A percentile compares a stretch with the other conserved stretches of the same genome.
phyloP scores from a whole-genome alignment of 2,888 invertebrate genomes.

The Amitus sp. region DNA sequence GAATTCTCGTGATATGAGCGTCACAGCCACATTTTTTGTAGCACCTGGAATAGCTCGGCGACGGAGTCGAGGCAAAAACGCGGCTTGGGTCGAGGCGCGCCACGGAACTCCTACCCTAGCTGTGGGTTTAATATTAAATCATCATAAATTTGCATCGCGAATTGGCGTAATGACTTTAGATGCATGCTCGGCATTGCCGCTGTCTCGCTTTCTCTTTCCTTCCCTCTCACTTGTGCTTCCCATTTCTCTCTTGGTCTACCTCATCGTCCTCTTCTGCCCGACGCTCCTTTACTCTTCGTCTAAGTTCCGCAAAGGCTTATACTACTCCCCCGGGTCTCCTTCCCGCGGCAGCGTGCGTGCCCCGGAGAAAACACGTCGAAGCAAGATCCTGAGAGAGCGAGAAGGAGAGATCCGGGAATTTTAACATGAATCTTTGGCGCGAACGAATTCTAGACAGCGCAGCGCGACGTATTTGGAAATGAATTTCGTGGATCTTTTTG shows the following conservation, averaged over 20 bases:
- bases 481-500: constrained; percentile 53
- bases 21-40: constrained; percentile 19
- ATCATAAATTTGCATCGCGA: constrained; percentile 58
- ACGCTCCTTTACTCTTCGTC: constrained; percentile 10
- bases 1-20: constrained; percentile 12
- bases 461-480: constrained; percentile 54
- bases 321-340: constrained; percentile 29
- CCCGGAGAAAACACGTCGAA: constrained; percentile 8
- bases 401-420: constrained; percentile 32
- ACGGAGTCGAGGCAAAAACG: neutral
- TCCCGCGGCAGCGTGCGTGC: constrained; percentile 21
- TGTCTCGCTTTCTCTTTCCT: constrained; percentile 13
- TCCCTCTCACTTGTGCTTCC: constrained; percentile 24
- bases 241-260: constrained; percentile 8
- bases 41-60: constrained; percentile 7
- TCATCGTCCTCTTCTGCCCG: constrained; percentile 9
- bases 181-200: constrained; percentile 39
- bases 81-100: constrained; percentile 6
- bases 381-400: constrained; percentile 33
- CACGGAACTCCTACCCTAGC: constrained; percentile 18
- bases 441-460: constrained; percentile 56
- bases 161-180: constrained; percentile 54
- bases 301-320: constrained; percentile 23
- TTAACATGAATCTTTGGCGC: constrained; percentile 58
- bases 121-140: constrained; percentile 52